Percentiles rank a stretch among this genome's conserved stretches.
phyloP scores from a whole-genome alignment of 2,888 invertebrate species.

The Spodoptera exigua region DNA sequence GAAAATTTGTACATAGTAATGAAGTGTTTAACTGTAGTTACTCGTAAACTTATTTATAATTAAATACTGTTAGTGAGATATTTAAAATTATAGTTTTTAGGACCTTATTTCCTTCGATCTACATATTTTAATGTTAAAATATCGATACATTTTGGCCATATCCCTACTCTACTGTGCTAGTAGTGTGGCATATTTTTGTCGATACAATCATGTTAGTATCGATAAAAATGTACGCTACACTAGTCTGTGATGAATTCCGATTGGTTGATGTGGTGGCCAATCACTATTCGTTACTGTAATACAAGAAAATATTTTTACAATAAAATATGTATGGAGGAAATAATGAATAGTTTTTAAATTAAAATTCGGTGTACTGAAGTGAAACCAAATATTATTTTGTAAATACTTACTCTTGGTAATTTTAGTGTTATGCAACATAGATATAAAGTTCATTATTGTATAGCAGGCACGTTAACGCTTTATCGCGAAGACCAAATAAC shows the following conservation, averaged over 20 bases:
- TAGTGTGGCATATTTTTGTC: too few relatives aligned
- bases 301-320: background rate
- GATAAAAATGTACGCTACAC: too few relatives aligned
- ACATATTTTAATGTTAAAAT: slow-evolving; percentile 30
- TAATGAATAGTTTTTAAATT: slow-evolving; percentile 23
- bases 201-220: too few relatives aligned
- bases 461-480: slow-evolving; percentile 10
- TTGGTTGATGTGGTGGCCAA: too few relatives aligned
- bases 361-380: slow-evolving; percentile 62
- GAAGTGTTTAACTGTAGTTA: slow-evolving; percentile 1
- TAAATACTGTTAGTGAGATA: slow-evolving; percentile 38
- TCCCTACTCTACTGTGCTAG: too few relatives aligned
- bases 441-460: slow-evolving; percentile 21
- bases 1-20: too few relatives aligned
- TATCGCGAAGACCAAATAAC: slow-evolving; percentile 10
- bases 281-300: too few relatives aligned
- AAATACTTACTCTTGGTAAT: slow-evolving; percentile 53
- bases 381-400: slow-evolving; percentile 60
- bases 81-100: slow-evolving; percentile 38
- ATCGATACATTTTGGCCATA: too few relatives aligned
- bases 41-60: slow-evolving; percentile 31
- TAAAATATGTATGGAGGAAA: slow-evolving; percentile 36
- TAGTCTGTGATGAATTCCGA: too few relatives aligned
- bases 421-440: slow-evolving; percentile 45
- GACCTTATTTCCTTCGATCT: slow-evolving; percentile 26